A percentile compares a stretch with the other conserved stretches of the same genome.
Evolutionary conservation across 2,888 invertebrate species (phyloP).

Genomic region (Mythimna vitellina): DNA sequence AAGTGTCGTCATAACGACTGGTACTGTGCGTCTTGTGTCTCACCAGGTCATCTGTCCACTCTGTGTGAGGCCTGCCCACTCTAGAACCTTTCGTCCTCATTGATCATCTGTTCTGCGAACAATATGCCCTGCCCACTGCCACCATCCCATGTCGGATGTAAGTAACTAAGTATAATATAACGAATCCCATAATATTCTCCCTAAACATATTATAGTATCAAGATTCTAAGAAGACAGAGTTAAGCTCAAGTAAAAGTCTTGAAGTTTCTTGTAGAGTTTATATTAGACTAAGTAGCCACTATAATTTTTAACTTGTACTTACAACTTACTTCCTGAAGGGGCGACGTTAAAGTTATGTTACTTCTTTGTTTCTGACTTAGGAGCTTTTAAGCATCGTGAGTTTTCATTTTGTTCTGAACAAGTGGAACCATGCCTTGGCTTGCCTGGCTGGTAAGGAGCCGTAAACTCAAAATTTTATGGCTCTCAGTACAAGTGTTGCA

Average conservation of each 20-base stretch:
- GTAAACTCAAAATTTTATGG: slow-evolving; percentile 57
- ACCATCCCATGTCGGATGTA: too few species aligned
- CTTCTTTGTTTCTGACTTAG: slow-evolving; percentile 63
- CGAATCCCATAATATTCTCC: not conserved
- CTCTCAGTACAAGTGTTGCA: slow-evolving; percentile 34
- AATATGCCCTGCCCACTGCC: too few species aligned
- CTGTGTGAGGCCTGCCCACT: too few species aligned
- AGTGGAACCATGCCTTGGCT: slow-evolving; percentile 33
- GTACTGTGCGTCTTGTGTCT: too few species aligned
- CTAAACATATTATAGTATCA: slow-evolving; percentile 20
- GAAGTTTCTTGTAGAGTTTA: slow-evolving; percentile 52
- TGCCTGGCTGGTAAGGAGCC: slow-evolving; percentile 16
- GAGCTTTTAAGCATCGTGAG: slow-evolving; percentile 60
- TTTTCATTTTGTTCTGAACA: slow-evolving; percentile 57
- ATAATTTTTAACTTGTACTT: slow-evolving; percentile 62
- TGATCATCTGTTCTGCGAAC: too few species aligned
- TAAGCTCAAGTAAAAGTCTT: slow-evolving; percentile 38
- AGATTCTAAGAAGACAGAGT: slow-evolving; percentile 35
- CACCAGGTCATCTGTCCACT: too few species aligned
- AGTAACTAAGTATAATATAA: too few species aligned
- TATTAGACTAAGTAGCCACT: slow-evolving; percentile 54
- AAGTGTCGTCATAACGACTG: too few species aligned
- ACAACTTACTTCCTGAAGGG: slow-evolving; percentile 48
- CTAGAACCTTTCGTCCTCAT: too few species aligned
- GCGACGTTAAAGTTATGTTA: slow-evolving; percentile 57